Conservation (phyloP, 2,797 vertebrate genomes). For the Chromobotia macracanthus region DNA sequence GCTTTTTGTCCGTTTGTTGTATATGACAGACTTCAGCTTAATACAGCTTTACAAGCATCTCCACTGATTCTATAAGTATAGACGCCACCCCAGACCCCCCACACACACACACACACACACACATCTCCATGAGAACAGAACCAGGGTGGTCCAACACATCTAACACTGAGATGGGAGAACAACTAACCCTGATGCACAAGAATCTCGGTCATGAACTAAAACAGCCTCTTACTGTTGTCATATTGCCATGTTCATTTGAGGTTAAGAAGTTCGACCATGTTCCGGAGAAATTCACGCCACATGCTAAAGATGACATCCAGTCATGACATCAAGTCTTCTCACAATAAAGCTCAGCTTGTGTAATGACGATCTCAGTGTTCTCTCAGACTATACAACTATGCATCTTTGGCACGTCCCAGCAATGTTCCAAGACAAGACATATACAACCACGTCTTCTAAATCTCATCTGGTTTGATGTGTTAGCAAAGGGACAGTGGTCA, state of each 20-base stretch:
- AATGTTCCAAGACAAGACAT: conserved; percentile 47
- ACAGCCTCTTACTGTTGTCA: neutral
- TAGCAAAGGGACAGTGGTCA: conserved; percentile 67
- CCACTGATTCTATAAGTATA: conserved; percentile 15
- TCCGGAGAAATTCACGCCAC: neutral
- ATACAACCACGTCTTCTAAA: conserved; percentile 70
- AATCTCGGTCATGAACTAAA: conserved; percentile 2
- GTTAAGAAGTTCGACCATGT: conserved; percentile 17
- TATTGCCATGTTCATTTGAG: neutral
- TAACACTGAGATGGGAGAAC: conserved; percentile 27
- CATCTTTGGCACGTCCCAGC: conserved; percentile 43
- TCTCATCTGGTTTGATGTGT: conserved; percentile 77
- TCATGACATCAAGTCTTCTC: no score
- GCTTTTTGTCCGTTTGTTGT: conserved; percentile 24
- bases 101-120: no score
- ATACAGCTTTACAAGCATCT: conserved; percentile 33
- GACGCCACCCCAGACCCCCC: neutral
- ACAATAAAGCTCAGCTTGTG: conserved; percentile 55
- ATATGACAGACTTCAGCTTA: conserved; percentile 21
- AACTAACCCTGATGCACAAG: neutral
- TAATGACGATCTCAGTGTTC: conserved; percentile 58
- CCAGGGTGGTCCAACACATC: conserved; percentile 41
- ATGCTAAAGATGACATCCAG: conserved; percentile 32
- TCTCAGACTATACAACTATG: conserved; percentile 59
- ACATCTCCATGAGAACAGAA: conserved; percentile 1